Conservation (phyloP, 2,113 vertebrate genomes). For the Paramormyrops kingsleyae region DNA sequence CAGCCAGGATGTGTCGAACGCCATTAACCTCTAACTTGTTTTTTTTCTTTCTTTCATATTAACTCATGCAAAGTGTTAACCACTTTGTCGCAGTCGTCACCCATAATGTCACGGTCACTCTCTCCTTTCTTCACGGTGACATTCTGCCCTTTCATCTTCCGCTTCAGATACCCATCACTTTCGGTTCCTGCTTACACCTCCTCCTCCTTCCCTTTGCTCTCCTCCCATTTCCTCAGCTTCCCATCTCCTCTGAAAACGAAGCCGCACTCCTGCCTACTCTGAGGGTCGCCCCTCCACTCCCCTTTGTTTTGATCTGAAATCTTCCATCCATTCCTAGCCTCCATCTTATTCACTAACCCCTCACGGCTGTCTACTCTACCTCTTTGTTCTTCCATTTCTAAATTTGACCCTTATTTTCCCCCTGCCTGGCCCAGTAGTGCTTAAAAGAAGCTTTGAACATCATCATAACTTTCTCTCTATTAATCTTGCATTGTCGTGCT, state of each 20-base stretch:
- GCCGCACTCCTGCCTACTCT: not conserved
- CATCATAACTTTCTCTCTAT: not conserved
- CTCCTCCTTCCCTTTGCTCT: not conserved
- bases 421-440: not conserved
- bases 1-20: not conserved
- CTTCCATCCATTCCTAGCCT: not conserved
- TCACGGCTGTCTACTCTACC: not conserved
- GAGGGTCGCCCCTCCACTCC: not conserved
- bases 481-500: not conserved
- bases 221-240: not conserved
- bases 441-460: not conserved
- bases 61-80: not conserved
- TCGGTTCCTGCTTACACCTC: not conserved
- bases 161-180: not conserved
- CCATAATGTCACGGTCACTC: not conserved
- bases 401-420: not conserved
- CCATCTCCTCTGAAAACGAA: not conserved
- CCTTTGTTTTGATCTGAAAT: not conserved
- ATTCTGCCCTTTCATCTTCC: not conserved
- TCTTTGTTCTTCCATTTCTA: slow-evolving; percentile 9
- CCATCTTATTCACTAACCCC: not conserved
- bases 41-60: not conserved
- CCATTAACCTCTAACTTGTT: not conserved
- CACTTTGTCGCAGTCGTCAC: not conserved
- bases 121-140: not conserved